Percentiles rank a stretch among this genome's conserved stretches.
Evolutionary conservation across 2,113 vertebrate species (phyloP).

Genomic region (Tinamus guttatus): DNA sequence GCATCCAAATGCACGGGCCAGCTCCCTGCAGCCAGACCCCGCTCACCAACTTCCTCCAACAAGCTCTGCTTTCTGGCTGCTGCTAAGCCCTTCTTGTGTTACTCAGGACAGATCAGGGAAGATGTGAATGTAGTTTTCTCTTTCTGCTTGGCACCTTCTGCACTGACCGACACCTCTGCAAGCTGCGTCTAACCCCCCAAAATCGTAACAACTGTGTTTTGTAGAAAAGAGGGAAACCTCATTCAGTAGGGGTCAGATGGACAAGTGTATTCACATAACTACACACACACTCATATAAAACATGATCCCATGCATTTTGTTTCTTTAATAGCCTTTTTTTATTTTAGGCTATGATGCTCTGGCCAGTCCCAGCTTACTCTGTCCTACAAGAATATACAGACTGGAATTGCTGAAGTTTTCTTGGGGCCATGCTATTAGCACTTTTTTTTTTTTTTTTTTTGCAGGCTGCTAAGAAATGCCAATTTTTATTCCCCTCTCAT

Average conservation of each 20-base stretch:
- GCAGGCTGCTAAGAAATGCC: neutral
- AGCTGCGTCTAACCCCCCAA: neutral
- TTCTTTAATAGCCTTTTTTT: neutral
- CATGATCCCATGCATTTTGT: neutral
- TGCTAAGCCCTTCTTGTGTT: neutral
- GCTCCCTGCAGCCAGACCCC: neutral
- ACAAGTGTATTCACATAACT: neutral
- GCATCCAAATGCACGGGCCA: neutral
- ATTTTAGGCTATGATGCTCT: neutral
- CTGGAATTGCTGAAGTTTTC: neutral
- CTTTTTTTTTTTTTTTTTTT: neutral
- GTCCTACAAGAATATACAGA: rapidly evolving
- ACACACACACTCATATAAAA: neutral
- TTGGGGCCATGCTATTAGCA: neutral
- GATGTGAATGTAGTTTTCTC: neutral
- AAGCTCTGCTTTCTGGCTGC: neutral
- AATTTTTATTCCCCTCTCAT: neutral
- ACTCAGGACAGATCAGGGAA: neutral
- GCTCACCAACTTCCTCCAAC: constrained; percentile 24
- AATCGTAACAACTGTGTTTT: neutral
- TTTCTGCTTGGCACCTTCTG: neutral
- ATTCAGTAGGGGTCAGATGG: neutral
- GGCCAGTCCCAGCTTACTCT: neutral
- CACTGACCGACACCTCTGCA: neutral
- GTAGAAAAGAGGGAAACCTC: neutral